Evolutionary conservation across 2,888 invertebrate genomes (phyloP).

Genomic region (Chrysopilus asiliformis): DNA sequence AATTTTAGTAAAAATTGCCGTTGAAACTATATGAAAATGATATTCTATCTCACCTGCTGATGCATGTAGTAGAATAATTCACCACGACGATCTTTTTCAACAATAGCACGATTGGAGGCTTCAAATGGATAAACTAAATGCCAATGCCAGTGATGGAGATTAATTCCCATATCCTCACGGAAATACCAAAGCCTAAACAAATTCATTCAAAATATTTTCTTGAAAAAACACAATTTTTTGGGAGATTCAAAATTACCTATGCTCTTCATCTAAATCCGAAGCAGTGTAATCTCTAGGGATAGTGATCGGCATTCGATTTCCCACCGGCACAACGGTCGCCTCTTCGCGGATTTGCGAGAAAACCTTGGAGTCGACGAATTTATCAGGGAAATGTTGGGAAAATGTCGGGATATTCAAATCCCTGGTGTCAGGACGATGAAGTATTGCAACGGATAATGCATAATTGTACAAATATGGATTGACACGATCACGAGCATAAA

Average conservation of each 20-base stretch:
- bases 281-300: slow-evolving; percentile 66
- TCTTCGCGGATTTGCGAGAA: slow-evolving; percentile 57
- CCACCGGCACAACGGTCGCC: too few relatives aligned
- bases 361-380: slow-evolving; percentile 63
- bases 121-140: slow-evolving; percentile 73
- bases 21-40: too few relatives aligned
- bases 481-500: slow-evolving; percentile 46
- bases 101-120: too few relatives aligned
- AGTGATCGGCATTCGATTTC: too few relatives aligned
- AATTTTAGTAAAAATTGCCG: too few relatives aligned
- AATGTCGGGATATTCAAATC: slow-evolving; percentile 54
- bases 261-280: slow-evolving; percentile 58
- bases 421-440: slow-evolving; percentile 41
- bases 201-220: too few relatives aligned
- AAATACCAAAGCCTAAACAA: slow-evolving; percentile 75
- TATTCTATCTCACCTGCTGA: too few relatives aligned
- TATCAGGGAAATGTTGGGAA: slow-evolving; percentile 66
- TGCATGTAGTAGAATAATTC: slow-evolving; percentile 66
- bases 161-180: slow-evolving; percentile 72
- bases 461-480: slow-evolving; percentile 75
- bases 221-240: too few relatives aligned
- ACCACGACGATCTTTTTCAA: slow-evolving; percentile 58
- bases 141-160: slow-evolving; percentile 88
- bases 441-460: slow-evolving; percentile 57
- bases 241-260: too few relatives aligned